These are phyloP conservation scores for Chiropotes sagulatus DNA, from an alignment of 2,797 vertebrate genomes.

Conservation along the genomic window DNA sequence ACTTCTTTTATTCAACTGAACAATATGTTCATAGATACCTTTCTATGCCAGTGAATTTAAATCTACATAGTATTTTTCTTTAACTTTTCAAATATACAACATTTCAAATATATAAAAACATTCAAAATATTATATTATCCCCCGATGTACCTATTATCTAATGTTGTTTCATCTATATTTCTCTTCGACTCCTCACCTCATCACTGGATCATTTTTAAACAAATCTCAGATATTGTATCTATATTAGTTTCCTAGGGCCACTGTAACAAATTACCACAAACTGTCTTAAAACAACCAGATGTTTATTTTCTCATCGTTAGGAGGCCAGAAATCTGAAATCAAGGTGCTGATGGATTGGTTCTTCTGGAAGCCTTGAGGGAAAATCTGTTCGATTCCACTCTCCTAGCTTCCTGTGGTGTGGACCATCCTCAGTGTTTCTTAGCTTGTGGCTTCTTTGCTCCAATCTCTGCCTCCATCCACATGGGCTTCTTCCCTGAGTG, in stretches of 20 bases:
- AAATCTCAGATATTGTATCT: neutral
- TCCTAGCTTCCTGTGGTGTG: neutral
- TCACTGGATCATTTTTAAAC: neutral
- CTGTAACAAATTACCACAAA: neutral
- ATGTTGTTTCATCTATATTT: neutral
- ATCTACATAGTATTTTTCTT: neutral
- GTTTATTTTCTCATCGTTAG: neutral
- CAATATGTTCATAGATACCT: neutral
- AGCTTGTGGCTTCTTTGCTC: neutral
- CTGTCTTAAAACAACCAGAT: neutral
- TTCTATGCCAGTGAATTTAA: neutral
- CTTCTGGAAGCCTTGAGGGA: neutral
- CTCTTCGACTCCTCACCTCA: neutral
- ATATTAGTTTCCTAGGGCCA: neutral
- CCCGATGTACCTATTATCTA: neutral
- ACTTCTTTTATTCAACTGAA: slow-evolving; percentile 9
- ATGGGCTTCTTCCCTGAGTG: neutral
- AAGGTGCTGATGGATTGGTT: neutral
- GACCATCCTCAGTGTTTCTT: neutral
- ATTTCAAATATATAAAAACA: neutral
- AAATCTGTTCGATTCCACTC: neutral
- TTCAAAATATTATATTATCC: neutral
- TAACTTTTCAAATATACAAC: neutral
- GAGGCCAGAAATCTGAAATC: neutral
- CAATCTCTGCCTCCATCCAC: neutral